Evolutionary conservation across 53 echinoderm and acorn worm species (phyloP).

Genomic region (Echinarachnius parma): DNA sequence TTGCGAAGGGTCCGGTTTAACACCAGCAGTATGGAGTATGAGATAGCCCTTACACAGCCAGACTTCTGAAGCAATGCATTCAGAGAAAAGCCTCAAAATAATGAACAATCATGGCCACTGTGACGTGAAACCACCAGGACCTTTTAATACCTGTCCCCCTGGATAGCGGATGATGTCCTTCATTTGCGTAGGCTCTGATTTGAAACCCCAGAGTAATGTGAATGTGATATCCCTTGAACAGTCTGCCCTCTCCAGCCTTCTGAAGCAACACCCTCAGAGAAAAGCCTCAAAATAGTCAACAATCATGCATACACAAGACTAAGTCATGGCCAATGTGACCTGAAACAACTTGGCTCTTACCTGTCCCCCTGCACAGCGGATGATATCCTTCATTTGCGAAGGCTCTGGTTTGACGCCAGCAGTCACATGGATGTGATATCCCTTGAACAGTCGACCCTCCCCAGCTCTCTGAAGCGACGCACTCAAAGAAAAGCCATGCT

Average conservation of each 20-base stretch:
- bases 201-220: conserved; percentile 73
- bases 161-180: conserved; percentile 91
- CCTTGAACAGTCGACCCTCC: conserved; percentile 41
- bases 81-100: too few relatives aligned
- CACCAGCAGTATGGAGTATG: too few relatives aligned
- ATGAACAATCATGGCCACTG: too few relatives aligned
- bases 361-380: conserved; percentile 86
- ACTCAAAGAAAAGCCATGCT: conserved; percentile 63
- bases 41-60: too few relatives aligned
- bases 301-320: too few relatives aligned
- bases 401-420: conserved; percentile 77
- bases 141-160: conserved; percentile 89
- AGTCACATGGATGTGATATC: conserved; percentile 70
- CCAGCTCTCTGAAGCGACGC: conserved; percentile 65
- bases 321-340: too few relatives aligned
- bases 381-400: conserved; percentile 90
- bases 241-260: conserved; percentile 55
- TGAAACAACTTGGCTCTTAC: too few relatives aligned
- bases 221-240: conserved; percentile 54
- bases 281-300: too few relatives aligned
- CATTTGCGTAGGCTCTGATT: conserved; percentile 83
- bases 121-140: too few relatives aligned
- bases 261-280: conserved; percentile 59
- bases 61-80: too few relatives aligned
- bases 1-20: too few relatives aligned